Conservation (phyloP, 2,113 vertebrate species). For the Petrocephalus microphthalmus region DNA sequence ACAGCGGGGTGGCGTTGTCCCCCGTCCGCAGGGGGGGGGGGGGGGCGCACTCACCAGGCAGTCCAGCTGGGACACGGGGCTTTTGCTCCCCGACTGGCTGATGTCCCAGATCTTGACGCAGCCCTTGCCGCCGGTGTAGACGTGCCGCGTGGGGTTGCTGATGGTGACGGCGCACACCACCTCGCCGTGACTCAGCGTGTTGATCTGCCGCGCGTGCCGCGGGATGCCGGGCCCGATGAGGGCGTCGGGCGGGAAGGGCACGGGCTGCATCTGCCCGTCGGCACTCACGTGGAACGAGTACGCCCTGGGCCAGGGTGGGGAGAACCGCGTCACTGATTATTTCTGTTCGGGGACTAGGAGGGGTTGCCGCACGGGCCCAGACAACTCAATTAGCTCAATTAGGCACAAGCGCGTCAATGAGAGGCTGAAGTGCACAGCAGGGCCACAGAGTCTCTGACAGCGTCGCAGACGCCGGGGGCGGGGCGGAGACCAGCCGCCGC, state of each 20-base stretch:
- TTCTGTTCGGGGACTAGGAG: neutral
- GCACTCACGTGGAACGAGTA: conserved; percentile 95
- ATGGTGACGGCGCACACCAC: conserved; percentile 95
- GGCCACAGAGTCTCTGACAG: neutral
- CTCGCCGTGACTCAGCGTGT: conserved; percentile 88
- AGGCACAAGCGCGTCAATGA: neutral
- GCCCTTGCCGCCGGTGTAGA: conserved; percentile 92
- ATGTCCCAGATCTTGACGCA: conserved; percentile 99
- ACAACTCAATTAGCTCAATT: conserved; percentile 4
- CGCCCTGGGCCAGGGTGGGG: conserved; percentile 56
- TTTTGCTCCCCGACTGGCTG: conserved; percentile 94
- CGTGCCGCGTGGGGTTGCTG: conserved; percentile 91
- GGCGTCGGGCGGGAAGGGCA: conserved; percentile 90
- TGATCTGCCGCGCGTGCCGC: conserved; percentile 90
- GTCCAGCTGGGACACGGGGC: conserved; percentile 91
- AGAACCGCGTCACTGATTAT: neutral
- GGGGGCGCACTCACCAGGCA: conserved; percentile 71
- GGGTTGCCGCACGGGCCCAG: neutral
- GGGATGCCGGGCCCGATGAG: conserved; percentile 90
- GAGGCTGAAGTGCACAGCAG: neutral
- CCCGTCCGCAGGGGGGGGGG: neutral
- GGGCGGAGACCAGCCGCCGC: neutral
- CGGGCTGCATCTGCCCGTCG: conserved; percentile 94
- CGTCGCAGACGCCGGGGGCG: neutral
- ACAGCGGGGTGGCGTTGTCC: neutral